Base-by-base conservation (phyloP, 2,797 vertebrate genomes). In the Manis javanica region DNA sequence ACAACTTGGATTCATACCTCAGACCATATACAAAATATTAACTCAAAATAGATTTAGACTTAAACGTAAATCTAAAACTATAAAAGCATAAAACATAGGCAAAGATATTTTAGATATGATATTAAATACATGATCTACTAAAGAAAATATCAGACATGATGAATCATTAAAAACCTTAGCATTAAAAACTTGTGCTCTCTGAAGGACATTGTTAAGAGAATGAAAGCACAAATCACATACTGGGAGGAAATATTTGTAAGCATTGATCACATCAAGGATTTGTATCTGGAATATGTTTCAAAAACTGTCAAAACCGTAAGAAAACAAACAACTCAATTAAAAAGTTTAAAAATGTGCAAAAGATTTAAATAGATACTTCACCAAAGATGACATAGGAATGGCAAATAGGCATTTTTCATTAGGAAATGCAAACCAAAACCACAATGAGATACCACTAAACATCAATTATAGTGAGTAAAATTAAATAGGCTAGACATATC, bases 21-120 rank as follows among this genome's bases (percentile, higher is more conserved):
- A 8, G 84, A 39, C 34, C 15, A 51, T 39, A 59, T 23, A 49
- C 79, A 94, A 81, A 46, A 66, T 81, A 66, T 81, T 63, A 55
- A 93, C 75, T 93, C 66, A 39, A 72, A 91, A 81, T 16, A n/a
- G 46, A 55, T 59, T 31, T 59, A 66, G 49, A 39, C 21, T 86
- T 74, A 81, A 91, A 87, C 72, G 24, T 87, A 94, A 90, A 78
- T 46, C 57, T 64, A 61, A 77, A n/a, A 81, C 23, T 74, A 29
- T 37, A 29, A 49, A 72, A 74, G 16, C 57, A 59, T 59, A 87
- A 95, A 87, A 26, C 37, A 59, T 26, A 79, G 15, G 29, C 82
- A 79, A 72, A 86, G n/a, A 57, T 66, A 59, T 66, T 90, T 91
- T 82, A 91, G 14, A 51, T 51, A n/a, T 15, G 71, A 29, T 11